Evolutionary conservation across 2,113 vertebrate species (phyloP).

Genomic region (Corythoichthys intestinalis): DNA sequence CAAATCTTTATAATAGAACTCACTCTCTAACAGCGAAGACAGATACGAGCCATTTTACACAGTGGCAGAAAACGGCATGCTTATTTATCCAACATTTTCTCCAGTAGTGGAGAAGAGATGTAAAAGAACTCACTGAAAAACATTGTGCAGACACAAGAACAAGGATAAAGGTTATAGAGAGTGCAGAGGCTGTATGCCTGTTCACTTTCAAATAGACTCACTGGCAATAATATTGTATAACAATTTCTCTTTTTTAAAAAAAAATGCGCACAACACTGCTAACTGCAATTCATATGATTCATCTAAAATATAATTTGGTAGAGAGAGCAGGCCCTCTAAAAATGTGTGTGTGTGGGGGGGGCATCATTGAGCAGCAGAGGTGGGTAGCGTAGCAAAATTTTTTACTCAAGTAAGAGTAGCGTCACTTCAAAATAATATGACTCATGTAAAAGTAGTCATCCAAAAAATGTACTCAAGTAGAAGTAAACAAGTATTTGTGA

Average conservation of each 20-base stretch:
- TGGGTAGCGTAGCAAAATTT: too few relatives aligned
- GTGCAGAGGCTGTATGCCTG: neutral
- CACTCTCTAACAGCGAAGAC: constrained; percentile 68
- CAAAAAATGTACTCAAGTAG: too few relatives aligned
- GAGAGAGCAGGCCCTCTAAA: too few relatives aligned
- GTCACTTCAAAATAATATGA: too few relatives aligned
- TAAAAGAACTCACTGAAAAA: neutral
- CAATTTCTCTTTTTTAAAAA: neutral
- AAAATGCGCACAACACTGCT: too few relatives aligned
- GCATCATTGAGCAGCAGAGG: too few relatives aligned
- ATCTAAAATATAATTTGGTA: too few relatives aligned
- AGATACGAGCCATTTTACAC: constrained; percentile 67
- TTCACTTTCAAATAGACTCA: neutral
- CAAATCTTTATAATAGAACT: constrained; percentile 70
- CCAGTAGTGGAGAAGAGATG: constrained; percentile 15
- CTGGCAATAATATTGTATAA: neutral
- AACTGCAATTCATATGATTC: too few relatives aligned
- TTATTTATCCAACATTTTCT: constrained; percentile 56
- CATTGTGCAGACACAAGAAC: constrained; percentile 22
- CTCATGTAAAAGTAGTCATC: too few relatives aligned
- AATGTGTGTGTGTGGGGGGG: too few relatives aligned
- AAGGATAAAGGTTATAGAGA: neutral
- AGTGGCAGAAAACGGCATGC: constrained; percentile 43
- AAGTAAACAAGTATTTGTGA: too few relatives aligned
- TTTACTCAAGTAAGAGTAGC: too few relatives aligned